Evolutionary conservation across 2,113 vertebrate species (phyloP).

Genomic region (Eulemur macaco): DNA sequence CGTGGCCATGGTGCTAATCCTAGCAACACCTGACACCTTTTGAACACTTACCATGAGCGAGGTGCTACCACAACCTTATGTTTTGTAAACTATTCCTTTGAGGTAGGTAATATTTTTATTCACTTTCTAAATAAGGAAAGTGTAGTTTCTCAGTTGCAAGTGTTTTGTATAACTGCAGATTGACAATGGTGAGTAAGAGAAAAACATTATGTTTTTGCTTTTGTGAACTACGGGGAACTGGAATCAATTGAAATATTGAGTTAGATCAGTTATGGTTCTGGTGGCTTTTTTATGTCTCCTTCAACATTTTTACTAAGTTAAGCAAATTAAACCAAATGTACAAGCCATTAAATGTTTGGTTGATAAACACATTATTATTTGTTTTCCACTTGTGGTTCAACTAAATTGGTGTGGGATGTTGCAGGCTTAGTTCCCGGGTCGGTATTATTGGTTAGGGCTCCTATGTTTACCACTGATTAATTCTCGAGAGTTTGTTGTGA

Average conservation of each 20-base stretch:
- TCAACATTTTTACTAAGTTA: not conserved
- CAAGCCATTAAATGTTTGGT: not conserved
- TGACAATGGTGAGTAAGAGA: not conserved
- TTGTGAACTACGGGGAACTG: not conserved
- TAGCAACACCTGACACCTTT: too few species aligned
- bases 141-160: not conserved
- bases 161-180: not conserved
- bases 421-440: not conserved
- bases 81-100: not conserved
- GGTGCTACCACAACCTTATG: not conserved
- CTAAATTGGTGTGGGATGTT: not conserved
- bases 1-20: not conserved
- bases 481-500: not conserved
- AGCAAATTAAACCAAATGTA: not conserved
- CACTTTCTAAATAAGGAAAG: not conserved
- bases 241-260: not conserved
- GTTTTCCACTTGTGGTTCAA: not conserved
- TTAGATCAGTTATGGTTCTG: not conserved
- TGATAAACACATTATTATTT: not conserved
- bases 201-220: not conserved
- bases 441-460: not conserved
- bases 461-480: not conserved
- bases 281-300: not conserved
- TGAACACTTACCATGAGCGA: not conserved
- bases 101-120: not conserved